phyloP scores from a whole-genome alignment of 2,113 vertebrate genomes.

The Lamprotornis superbus region DNA sequence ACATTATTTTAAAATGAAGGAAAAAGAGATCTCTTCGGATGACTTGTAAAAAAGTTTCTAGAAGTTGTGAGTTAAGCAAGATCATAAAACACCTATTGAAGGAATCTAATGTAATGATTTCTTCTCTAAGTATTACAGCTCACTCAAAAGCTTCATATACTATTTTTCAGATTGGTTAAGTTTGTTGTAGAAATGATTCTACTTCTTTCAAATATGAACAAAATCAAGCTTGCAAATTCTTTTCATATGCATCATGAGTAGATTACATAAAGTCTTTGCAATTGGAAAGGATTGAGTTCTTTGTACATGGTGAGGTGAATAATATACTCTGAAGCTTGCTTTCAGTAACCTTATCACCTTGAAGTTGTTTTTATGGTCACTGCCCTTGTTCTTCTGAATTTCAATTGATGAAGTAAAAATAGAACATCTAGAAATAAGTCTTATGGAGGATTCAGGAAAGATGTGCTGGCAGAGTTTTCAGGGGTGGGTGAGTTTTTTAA shows the following conservation, averaged over 20 bases:
- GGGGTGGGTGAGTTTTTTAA: slow-evolving; percentile 34
- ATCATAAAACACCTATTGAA: not conserved
- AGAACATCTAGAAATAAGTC: slow-evolving; percentile 63
- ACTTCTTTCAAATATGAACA: not conserved
- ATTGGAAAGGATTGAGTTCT: not conserved
- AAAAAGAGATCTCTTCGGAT: not conserved
- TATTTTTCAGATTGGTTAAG: not conserved
- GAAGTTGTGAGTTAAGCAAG: not conserved
- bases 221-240: not conserved
- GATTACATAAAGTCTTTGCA: not conserved
- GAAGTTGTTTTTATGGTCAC: slow-evolving; percentile 45
- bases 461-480: slow-evolving; percentile 35
- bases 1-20: not conserved
- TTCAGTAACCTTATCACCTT: slow-evolving; percentile 43
- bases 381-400: slow-evolving; percentile 66
- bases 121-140: not conserved
- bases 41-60: not conserved
- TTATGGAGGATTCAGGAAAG: slow-evolving; percentile 39
- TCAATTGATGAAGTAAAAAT: slow-evolving; percentile 62
- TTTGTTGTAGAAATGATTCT: not conserved
- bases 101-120: not conserved
- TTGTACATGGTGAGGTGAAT: not conserved
- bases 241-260: not conserved
- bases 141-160: not conserved
- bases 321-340: slow-evolving; percentile 34